phyloP scores from a whole-genome alignment of 37 sponge, comb jelly and placozoan genomes.

The Lycopodina hypogea region DNA sequence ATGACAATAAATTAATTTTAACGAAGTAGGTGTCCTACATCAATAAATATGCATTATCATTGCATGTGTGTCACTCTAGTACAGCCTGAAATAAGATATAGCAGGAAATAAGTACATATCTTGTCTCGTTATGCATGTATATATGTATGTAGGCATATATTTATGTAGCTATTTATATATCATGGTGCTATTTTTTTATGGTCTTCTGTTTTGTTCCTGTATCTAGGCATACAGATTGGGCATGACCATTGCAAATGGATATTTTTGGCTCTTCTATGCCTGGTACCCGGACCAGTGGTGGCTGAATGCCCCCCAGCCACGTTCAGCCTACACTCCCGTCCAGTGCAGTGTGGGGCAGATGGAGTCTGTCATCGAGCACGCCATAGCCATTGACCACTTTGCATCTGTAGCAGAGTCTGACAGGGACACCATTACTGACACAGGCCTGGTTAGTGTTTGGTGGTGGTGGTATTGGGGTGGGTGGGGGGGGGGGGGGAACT shows the following conservation, averaged over 20 bases:
- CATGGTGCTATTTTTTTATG: too few species aligned
- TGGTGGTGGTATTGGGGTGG: background rate
- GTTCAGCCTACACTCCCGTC: background rate
- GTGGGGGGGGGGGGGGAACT: constrained; percentile 2
- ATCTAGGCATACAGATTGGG: constrained; percentile 46
- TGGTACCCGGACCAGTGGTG: constrained; percentile 65
- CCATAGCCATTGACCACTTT: constrained; percentile 49
- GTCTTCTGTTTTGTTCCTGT: too few species aligned
- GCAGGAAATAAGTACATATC: too few species aligned
- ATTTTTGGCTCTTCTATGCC: constrained; percentile 47
- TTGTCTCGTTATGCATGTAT: too few species aligned
- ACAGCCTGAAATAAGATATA: too few species aligned
- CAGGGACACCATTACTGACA: constrained; percentile 4
- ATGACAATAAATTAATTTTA: too few species aligned
- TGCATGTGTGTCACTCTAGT: too few species aligned
- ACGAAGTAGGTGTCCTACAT: too few species aligned
- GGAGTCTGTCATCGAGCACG: constrained; percentile 14
- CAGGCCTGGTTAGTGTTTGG: constrained; percentile 5
- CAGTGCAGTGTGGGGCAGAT: constrained; percentile 11
- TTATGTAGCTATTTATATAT: too few species aligned
- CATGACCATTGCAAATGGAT: constrained; percentile 37
- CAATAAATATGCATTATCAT: too few species aligned
- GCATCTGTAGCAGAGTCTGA: constrained; percentile 15
- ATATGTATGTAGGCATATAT: too few species aligned
- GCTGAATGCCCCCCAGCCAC: background rate